Base-by-base conservation (phyloP, 2,113 vertebrate genomes). In the Smithornis capensis region DNA sequence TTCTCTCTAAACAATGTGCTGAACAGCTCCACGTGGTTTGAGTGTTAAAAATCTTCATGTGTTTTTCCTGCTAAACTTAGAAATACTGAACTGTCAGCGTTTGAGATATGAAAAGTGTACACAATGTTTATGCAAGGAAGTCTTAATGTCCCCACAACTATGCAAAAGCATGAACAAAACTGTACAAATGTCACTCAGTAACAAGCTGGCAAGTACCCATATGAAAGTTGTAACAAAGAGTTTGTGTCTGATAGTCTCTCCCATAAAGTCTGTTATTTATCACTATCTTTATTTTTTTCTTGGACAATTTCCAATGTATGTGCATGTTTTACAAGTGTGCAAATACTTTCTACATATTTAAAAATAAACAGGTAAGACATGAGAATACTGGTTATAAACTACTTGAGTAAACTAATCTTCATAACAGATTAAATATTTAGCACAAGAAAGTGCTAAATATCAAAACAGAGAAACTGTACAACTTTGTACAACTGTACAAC, bases 101-200 rank as follows among this genome's bases (percentile, higher is more conserved):
- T 27, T n/a, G 81, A 87, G 49, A 78, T 40, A 50, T 35, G 79
- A 92, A 40, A 76, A 89, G 63, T 86, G 94, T 90, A 67, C 28
- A 71, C 60, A 68, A 38, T 85, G 19, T 75, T 96, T 86, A 84
- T 69, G 47, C 76, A 92, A 96, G 60, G 71, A 92, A 57, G n/a
- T 59, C 33, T 92, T 90, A 74, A 87, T 47, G 35, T 37, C 31
- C 19, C 50, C 18, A 49, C 35, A 78, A 21, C 56, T 78, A 80
- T 76, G 35, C 81, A 84, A 82, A 96, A 89, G 24, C 1, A 17
- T 89, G 38, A 87, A 53, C 9, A 85, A 75, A 85, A 78, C 25
- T 47, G 80, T 63, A 60, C 50, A 96, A 96, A 94, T 78, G 19
- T 29, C 56, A 74, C 33, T 75, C 55, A 93, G 69, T 44, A 71